Percentiles rank a stretch among this genome's conserved stretches.
Conservation (phyloP, 2,797 vertebrate genomes). For the Coregonus sp. region DNA sequence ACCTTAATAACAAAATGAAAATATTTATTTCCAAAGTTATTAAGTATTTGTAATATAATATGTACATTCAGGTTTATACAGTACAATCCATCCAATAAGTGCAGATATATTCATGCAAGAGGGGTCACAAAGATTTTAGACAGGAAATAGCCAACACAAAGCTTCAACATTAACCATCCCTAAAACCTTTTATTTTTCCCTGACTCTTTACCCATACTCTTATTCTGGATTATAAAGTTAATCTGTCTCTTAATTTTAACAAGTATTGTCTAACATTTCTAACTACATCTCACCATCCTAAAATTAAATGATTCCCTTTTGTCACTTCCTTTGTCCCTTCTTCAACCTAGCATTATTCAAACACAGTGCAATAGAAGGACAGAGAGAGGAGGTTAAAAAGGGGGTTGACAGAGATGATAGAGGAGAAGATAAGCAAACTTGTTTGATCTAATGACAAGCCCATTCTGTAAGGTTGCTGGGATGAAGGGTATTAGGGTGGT, state of each 20-base stretch:
- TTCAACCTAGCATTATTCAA: not conserved
- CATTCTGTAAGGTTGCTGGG: not conserved
- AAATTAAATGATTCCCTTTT: not conserved
- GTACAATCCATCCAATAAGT: conserved; percentile 77
- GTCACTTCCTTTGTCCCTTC: not conserved
- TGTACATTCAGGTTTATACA: conserved; percentile 84
- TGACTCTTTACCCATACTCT: not conserved
- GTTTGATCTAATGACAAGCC: not conserved
- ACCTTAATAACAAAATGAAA: no score
- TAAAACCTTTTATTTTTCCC: not conserved
- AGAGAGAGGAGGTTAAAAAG: not conserved
- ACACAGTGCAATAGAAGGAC: not conserved
- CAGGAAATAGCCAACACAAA: conserved; percentile 7
- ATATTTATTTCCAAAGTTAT: no score
- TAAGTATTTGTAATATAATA: conserved; percentile 62
- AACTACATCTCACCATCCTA: not conserved
- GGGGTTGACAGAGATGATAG: not conserved
- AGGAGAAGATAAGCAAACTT: not conserved
- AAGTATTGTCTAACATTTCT: not conserved
- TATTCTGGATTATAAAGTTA: not conserved
- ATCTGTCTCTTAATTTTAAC: not conserved
- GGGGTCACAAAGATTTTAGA: conserved; percentile 64
- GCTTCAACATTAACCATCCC: not conserved
- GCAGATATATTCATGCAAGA: conserved; percentile 82
- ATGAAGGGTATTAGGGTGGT: no score